Evolutionary conservation across 92 coral and sea anemone genomes (phyloP).

Genomic region (Porites rus): DNA sequence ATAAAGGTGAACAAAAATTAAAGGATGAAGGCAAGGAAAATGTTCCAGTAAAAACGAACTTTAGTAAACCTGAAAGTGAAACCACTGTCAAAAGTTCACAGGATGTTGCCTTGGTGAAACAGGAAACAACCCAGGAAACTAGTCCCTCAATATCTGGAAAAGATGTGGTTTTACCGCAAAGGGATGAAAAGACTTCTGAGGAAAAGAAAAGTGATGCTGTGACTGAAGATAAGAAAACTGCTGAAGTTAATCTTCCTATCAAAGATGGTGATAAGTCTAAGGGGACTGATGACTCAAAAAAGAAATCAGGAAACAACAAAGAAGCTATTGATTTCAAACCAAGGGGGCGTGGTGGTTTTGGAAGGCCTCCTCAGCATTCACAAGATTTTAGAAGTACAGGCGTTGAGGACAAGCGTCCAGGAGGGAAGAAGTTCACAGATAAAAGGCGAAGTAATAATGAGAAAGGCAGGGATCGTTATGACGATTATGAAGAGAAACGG

Average conservation of each 20-base stretch:
- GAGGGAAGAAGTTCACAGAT: constrained; percentile 11
- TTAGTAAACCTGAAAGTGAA: constrained; percentile 9
- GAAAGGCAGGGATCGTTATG: constrained; percentile 30
- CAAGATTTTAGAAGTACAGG: constrained; percentile 27
- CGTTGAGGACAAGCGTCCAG: constrained; percentile 26
- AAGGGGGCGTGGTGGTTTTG: constrained; percentile 73
- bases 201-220: constrained; percentile 18
- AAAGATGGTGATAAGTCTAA: constrained; percentile 19
- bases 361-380: constrained; percentile 50
- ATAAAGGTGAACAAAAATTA: constrained; percentile 17
- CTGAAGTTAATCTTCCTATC: constrained; percentile 8
- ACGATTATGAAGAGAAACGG: constrained; percentile 27
- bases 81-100: constrained; percentile 14
- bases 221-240: constrained; percentile 8
- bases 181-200: neutral
- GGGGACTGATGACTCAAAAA: constrained; percentile 32
- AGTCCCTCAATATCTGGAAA: neutral
- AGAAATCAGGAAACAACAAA: constrained; percentile 42
- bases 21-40: constrained; percentile 45
- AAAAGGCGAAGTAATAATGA: constrained; percentile 31
- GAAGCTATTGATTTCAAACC: constrained; percentile 26
- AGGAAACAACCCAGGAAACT: neutral
- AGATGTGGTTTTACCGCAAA: neutral
- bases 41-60: constrained; percentile 35
- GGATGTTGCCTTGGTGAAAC: neutral